These are phyloP conservation scores for Paratilapia polleni DNA, from an alignment of 2,113 vertebrate genomes.

Conservation along the genomic window DNA sequence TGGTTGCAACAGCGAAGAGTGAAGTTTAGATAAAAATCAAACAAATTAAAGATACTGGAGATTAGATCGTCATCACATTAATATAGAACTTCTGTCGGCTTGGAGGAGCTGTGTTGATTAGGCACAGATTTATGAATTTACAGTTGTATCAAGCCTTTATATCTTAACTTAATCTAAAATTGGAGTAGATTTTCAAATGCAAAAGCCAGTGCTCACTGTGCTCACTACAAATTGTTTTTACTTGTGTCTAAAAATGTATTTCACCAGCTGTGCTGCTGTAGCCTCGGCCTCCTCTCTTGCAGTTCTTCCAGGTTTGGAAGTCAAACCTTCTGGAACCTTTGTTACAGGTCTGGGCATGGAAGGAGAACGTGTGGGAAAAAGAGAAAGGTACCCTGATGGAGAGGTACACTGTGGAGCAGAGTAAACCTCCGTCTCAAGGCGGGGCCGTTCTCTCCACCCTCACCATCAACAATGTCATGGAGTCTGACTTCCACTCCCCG, in stretches of 20 bases:
- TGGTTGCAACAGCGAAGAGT: slow-evolving; percentile 20
- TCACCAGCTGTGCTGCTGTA: not conserved
- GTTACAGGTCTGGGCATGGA: slow-evolving; percentile 93
- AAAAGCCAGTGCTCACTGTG: not conserved
- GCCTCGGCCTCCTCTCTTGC: not conserved
- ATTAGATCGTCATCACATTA: not conserved
- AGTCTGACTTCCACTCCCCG: slow-evolving; percentile 92
- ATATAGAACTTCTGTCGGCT: not conserved
- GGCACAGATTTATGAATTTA: slow-evolving; percentile 17
- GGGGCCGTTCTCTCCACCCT: slow-evolving; percentile 91
- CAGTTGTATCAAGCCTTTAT: not conserved
- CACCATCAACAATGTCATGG: slow-evolving; percentile 96
- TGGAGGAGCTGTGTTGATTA: slow-evolving; percentile 26
- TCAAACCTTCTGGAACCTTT: not conserved
- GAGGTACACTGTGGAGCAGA: slow-evolving; percentile 92
- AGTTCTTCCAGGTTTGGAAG: not conserved
- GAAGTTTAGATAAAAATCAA: slow-evolving; percentile 45
- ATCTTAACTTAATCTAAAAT: slow-evolving; percentile 5
- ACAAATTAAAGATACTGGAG: slow-evolving; percentile 30
- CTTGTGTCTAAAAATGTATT: not conserved
- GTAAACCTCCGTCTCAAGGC: slow-evolving; percentile 80
- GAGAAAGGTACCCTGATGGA: slow-evolving; percentile 89
- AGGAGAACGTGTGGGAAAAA: slow-evolving; percentile 94
- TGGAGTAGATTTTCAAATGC: not conserved
- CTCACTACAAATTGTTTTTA: not conserved